Conservation (phyloP, 2,888 invertebrate species). For the Nycteola revayana region DNA sequence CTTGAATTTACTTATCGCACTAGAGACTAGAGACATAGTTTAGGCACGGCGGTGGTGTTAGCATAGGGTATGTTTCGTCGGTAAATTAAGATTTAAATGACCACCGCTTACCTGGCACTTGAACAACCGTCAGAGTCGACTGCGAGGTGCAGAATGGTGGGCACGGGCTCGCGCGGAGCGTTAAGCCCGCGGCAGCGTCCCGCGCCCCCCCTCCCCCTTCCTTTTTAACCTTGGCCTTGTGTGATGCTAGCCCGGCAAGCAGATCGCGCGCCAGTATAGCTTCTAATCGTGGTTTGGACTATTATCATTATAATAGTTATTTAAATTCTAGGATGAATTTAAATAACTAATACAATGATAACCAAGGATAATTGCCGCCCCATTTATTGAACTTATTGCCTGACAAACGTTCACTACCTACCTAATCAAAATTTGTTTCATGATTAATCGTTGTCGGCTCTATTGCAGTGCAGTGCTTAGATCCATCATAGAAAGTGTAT, state of each 20-base stretch:
- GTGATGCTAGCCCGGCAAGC: constrained; percentile 55
- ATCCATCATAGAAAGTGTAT: no score
- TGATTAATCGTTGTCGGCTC: no score
- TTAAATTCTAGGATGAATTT: no score
- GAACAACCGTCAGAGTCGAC: constrained; percentile 81
- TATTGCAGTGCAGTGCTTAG: no score
- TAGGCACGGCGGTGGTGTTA: constrained; percentile 42
- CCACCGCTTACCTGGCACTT: constrained; percentile 80
- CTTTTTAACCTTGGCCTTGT: constrained; percentile 77
- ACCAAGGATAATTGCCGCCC: constrained; percentile 25
- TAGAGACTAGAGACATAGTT: constrained; percentile 45
- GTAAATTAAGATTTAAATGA: constrained; percentile 54
- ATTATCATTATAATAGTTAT: constrained; percentile 28
- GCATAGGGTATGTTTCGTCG: constrained; percentile 36
- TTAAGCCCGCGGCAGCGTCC: constrained; percentile 69
- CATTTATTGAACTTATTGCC: constrained; percentile 9
- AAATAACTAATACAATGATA: no score
- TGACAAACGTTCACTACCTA: constrained; percentile 1
- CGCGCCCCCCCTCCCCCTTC: constrained; percentile 76
- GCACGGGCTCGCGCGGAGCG: constrained; percentile 74
- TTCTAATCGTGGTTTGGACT: constrained; percentile 37
- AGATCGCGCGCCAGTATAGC: constrained; percentile 45
- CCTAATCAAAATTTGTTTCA: not conserved
- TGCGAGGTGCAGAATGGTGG: constrained; percentile 81
- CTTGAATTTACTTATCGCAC: constrained; percentile 59